These are phyloP conservation scores for Lasioglossum malachurum DNA, from an alignment of 2,888 invertebrate species.

Conservation along the genomic window DNA sequence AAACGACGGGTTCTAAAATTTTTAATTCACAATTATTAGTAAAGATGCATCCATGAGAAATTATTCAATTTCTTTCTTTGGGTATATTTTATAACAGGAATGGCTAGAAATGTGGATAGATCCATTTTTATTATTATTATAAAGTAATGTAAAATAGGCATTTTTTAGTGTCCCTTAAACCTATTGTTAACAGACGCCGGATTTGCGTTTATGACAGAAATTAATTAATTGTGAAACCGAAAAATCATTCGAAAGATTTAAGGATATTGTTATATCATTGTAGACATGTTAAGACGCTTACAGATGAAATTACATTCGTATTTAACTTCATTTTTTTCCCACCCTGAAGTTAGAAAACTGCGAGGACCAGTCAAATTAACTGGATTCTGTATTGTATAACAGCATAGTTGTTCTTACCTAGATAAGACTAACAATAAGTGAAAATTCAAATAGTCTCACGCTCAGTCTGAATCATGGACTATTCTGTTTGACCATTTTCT, in stretches of 20 bases:
- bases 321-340: not conserved
- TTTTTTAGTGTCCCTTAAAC: no score
- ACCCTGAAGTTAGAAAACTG: not conserved
- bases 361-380: not conserved
- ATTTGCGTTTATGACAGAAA: not conserved
- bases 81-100: no score
- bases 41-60: no score
- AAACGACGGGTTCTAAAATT: no score
- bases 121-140: no score
- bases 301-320: not conserved
- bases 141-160: no score
- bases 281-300: not conserved
- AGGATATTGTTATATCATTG: not conserved
- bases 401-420: not conserved
- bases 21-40: no score
- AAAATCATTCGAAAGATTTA: not conserved
- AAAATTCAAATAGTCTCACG: not conserved
- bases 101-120: no score
- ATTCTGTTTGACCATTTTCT: not conserved
- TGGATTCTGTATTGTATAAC: not conserved
- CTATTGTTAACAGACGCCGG: not conserved
- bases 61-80: no score
- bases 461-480: not conserved
- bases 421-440: no score
- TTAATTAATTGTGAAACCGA: not conserved